Evolutionary conservation across 2,797 vertebrate genomes (phyloP), one percentile per base, ranked within the genome.

Genomic region (Tenualosa thibaudeaui): DNA sequence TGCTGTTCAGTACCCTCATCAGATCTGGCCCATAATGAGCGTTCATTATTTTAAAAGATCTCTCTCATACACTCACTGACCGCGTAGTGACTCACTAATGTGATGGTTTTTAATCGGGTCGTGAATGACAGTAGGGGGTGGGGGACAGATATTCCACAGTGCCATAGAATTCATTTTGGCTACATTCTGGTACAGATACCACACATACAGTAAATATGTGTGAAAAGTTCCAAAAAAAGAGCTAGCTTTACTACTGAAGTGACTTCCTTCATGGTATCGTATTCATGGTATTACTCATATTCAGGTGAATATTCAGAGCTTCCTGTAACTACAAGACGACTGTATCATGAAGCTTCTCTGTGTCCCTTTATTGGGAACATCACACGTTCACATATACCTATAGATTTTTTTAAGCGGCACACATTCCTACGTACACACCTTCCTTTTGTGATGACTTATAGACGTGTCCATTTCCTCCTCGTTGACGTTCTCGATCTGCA

Each of bases 381-480:
- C 7, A 51, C 50, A 51, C 50, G 13, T 15, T 13, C 10, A 15
- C 12, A 53, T 13, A 15, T 15, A 53, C 10, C 31, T 31, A 1
- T 31, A 31, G 1, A 0, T 31, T 31, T 31, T 31, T 49, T 49
- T 51, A 7, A 12, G 12, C 53, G 17, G 53, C 53, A 19, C 3
- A 17, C 9, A 4, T 19, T 26, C 56, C 90, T 94, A 99, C 46
- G 50, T 51, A 51, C 50, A 7, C 50, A 51, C 98, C 98, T 99
- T 98, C 91, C 98, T 96, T 97, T 99, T 99, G 94, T 98, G 98
- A 92, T 99, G 97, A 81, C 97, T 96, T 92, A 97, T 98, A 87
- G 98, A 99, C 85, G 97, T 98, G 94, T 99, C 98, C 98, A 99
- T 99, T 93, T 99, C 98, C 91, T 99, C 98, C 91, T 99, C 98